Evolutionary conservation across 2,888 invertebrate species (phyloP).

Genomic region (Coenonympha arcania): DNA sequence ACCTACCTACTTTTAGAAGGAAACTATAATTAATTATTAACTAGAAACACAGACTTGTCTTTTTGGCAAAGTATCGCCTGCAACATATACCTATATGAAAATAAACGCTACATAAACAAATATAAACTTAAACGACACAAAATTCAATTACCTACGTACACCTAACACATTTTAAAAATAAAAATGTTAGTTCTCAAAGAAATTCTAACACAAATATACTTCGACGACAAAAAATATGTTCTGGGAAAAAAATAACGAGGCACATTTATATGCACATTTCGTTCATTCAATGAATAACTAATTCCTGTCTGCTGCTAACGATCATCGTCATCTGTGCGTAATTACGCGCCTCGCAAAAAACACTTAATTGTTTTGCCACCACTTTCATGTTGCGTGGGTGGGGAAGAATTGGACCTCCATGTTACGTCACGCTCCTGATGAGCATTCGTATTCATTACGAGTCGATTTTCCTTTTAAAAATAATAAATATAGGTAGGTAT

Average conservation of each 20-base stretch:
- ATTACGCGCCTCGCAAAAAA: slow-evolving; percentile 57
- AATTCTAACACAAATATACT: slow-evolving; percentile 1
- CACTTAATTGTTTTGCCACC: slow-evolving; percentile 57
- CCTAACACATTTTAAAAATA: no score
- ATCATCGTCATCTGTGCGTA: slow-evolving; percentile 60
- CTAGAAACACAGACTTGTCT: no score
- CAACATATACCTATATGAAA: no score
- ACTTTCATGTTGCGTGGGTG: slow-evolving; percentile 34
- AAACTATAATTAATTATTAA: no score
- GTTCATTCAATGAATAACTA: slow-evolving; percentile 25
- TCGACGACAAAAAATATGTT: neutral
- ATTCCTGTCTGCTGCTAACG: slow-evolving; percentile 41
- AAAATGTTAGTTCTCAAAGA: slow-evolving; percentile 1
- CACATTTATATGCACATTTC: slow-evolving; percentile 23
- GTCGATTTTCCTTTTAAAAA: neutral
- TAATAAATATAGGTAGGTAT: no score
- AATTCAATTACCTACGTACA: neutral
- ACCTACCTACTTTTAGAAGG: no score
- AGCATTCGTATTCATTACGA: neutral
- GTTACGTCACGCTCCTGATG: slow-evolving; percentile 4
- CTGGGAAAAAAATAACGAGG: slow-evolving; percentile 2
- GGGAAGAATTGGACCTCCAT: slow-evolving; percentile 15
- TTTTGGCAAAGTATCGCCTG: no score
- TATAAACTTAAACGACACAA: neutral
- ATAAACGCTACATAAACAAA: neutral